phyloP scores from a whole-genome alignment of 2,888 invertebrate species.

The Nomada hirtipes region DNA sequence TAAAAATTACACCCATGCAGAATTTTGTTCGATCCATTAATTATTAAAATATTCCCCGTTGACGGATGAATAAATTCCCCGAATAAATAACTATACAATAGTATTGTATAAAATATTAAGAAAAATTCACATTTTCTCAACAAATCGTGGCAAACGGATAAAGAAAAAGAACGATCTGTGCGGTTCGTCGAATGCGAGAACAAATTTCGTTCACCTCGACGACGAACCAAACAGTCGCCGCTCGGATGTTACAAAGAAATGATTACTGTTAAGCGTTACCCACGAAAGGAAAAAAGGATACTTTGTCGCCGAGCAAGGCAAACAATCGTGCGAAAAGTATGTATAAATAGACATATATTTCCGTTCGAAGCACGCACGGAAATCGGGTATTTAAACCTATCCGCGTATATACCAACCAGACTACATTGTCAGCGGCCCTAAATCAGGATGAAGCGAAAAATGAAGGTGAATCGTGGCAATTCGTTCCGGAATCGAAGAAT shows the following conservation, averaged over 20 bases:
- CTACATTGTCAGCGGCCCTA: conserved; percentile 39
- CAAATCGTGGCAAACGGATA: neutral
- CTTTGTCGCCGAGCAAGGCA: conserved; percentile 21
- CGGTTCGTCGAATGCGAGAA: neutral
- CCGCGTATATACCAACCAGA: neutral
- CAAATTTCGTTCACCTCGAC: neutral
- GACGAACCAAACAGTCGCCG: neutral
- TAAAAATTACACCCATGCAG: too few species aligned
- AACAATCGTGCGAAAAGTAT: conserved; percentile 3
- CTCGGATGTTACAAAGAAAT: neutral
- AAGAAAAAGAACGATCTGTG: neutral
- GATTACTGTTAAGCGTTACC: conserved; percentile 33
- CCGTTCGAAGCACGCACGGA: neutral
- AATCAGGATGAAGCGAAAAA: conserved; percentile 29
- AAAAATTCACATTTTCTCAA: neutral
- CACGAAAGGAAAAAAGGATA: conserved; percentile 12
- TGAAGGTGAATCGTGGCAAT: conserved; percentile 37
- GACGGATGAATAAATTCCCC: too few species aligned
- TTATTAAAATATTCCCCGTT: too few species aligned
- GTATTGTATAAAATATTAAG: neutral
- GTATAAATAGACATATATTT: neutral
- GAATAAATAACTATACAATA: too few species aligned
- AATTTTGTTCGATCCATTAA: too few species aligned
- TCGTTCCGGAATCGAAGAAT: conserved; percentile 65
- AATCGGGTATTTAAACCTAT: conserved; percentile 40